These are phyloP conservation scores for Temnothorax nylanderi DNA, from an alignment of 1,140 invertebrate species.

Conservation along the genomic window DNA sequence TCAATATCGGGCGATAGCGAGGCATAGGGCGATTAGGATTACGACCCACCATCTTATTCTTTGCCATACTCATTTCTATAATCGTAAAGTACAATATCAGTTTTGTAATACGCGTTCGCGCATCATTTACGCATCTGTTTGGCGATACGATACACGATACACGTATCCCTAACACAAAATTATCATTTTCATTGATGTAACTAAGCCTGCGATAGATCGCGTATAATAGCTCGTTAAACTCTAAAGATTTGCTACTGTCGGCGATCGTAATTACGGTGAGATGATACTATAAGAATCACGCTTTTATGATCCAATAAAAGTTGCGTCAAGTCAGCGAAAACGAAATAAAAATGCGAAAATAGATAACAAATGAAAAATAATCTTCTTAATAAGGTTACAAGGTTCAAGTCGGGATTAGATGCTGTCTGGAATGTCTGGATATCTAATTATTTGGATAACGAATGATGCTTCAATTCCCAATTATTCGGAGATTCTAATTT, in stretches of 20 bases:
- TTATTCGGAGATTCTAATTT: background rate
- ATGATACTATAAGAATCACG: background rate
- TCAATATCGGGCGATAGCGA: constrained; percentile 46
- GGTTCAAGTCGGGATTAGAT: background rate
- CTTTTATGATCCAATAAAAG: background rate
- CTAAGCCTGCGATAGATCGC: background rate
- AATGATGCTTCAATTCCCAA: background rate
- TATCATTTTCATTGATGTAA: constrained; percentile 9
- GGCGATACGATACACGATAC: background rate
- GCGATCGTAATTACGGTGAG: background rate
- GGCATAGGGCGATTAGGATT: background rate
- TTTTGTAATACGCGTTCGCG: constrained; percentile 18
- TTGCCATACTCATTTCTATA: constrained; percentile 5
- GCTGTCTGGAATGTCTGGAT: background rate
- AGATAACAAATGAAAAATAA: background rate
- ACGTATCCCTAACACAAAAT: background rate
- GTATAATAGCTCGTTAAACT: constrained; percentile 2
- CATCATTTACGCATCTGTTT: constrained; percentile 8
- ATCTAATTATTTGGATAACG: background rate
- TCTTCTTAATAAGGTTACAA: background rate
- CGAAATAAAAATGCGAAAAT: background rate
- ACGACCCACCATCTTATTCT: constrained; percentile 15
- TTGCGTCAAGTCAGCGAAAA: background rate
- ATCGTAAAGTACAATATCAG: background rate
- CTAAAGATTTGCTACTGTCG: background rate